A percentile compares a stretch with the other conserved stretches of the same genome.
Evolutionary conservation across 2,113 vertebrate species (phyloP).

Genomic region (Spea multiplicata): DNA sequence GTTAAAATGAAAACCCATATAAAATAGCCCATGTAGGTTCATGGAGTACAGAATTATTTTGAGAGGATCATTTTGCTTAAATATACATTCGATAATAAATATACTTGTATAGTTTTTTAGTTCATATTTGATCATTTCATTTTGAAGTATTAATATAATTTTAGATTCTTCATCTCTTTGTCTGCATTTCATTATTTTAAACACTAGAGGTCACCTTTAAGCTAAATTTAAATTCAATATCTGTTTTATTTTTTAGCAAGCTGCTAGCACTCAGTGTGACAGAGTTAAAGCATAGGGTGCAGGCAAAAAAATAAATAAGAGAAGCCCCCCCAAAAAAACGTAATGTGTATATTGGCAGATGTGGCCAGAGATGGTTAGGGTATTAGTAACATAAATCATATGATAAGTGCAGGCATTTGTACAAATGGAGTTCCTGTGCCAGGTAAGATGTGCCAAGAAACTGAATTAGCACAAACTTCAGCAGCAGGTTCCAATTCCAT

Average conservation of each 20-base stretch:
- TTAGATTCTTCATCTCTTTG: not conserved
- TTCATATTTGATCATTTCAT: no score
- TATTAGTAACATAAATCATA: conserved; percentile 47
- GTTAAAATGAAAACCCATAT: no score
- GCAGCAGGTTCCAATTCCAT: conserved; percentile 37
- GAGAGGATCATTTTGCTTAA: not conserved
- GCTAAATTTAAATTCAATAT: not conserved
- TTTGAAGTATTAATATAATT: no score
- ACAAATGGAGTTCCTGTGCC: conserved; percentile 24
- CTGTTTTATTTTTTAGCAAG: not conserved
- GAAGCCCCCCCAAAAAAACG: no score
- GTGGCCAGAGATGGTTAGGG: conserved; percentile 22
- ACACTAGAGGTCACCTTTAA: conserved; percentile 9
- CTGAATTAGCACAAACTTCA: conserved; percentile 43
- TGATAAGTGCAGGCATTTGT: conserved; percentile 32
- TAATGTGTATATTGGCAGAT: conserved; percentile 38
- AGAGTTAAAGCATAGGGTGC: conserved; percentile 22
- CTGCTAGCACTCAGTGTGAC: not conserved
- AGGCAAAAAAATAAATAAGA: conserved; percentile 16
- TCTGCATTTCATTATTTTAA: not conserved
- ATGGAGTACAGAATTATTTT: not conserved
- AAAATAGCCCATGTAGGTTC: no score
- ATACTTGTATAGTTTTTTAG: no score
- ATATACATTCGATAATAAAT: no score
- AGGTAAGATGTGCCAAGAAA: conserved; percentile 25